Evolutionary conservation across 2,797 vertebrate genomes (phyloP).

Genomic region (Peromyscus eremicus): DNA sequence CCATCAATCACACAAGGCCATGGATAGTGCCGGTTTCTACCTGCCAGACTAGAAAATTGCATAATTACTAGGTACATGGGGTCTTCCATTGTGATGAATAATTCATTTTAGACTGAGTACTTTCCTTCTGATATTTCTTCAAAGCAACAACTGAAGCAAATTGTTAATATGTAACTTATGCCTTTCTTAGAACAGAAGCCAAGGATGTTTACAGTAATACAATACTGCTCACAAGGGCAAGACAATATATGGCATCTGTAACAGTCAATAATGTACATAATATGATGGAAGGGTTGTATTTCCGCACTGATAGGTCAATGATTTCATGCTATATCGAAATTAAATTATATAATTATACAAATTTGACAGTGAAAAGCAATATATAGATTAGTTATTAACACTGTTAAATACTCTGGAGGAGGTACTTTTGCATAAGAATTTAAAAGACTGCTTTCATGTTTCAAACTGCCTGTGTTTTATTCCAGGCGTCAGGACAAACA

Average conservation of each 20-base stretch:
- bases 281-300: not conserved
- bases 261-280: not conserved
- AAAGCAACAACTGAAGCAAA: not conserved
- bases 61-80: not conserved
- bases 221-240: slow-evolving; percentile 8
- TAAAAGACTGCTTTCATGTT: not conserved
- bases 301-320: not conserved
- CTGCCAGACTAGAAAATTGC: not conserved
- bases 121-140: not conserved
- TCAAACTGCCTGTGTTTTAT: not conserved
- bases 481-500: not conserved
- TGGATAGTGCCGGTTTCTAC: not conserved
- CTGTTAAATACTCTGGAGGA: slow-evolving; percentile 9
- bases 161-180: not conserved
- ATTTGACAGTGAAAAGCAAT: not conserved
- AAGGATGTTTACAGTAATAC: not conserved
- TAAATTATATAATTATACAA: slow-evolving; percentile 9
- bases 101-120: not conserved
- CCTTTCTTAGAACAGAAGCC: not conserved
- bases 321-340: not conserved
- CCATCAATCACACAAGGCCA: not conserved
- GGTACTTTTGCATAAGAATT: not conserved
- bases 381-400: not conserved
- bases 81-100: not conserved
- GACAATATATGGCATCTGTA: not conserved